These are phyloP conservation scores for Limnothrissa miodon DNA, from an alignment of 2,113 vertebrate species.

Conservation along the genomic window DNA sequence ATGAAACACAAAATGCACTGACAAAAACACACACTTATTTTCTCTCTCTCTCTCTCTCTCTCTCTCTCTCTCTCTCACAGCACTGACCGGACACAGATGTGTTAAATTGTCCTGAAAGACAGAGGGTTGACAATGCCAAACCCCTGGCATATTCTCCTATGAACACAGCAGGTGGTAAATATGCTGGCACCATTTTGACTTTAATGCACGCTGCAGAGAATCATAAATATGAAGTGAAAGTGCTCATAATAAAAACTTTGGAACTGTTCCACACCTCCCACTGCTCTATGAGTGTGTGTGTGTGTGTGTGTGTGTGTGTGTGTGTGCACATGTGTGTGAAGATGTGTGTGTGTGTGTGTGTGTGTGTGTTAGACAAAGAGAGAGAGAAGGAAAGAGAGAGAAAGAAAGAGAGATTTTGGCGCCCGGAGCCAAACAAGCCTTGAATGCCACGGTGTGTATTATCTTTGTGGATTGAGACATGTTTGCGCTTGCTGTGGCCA, in stretches of 20 bases:
- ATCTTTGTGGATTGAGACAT: constrained; percentile 45
- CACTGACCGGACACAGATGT: too few species aligned
- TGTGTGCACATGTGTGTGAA: background rate
- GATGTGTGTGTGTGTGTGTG: background rate
- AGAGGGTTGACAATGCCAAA: background rate
- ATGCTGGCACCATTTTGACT: background rate
- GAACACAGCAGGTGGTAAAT: background rate
- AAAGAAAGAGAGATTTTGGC: too few species aligned
- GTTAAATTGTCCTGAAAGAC: background rate
- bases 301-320: background rate
- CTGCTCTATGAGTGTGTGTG: background rate
- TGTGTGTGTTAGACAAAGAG: too few species aligned
- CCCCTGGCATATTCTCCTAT: background rate
- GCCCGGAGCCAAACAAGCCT: constrained; percentile 20
- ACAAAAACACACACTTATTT: background rate
- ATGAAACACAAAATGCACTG: background rate
- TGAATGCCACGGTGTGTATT: constrained; percentile 29
- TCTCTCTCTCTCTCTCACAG: too few species aligned
- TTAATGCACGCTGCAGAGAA: background rate
- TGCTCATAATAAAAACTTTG: background rate
- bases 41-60: too few species aligned
- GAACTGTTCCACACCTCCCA: background rate
- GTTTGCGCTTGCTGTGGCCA: constrained; percentile 40
- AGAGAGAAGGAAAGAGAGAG: too few species aligned
- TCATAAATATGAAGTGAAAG: background rate